Percentiles rank a stretch among this genome's conserved stretches.
phyloP scores from a whole-genome alignment of 2,113 vertebrate species.

The Tringa solitaria region DNA sequence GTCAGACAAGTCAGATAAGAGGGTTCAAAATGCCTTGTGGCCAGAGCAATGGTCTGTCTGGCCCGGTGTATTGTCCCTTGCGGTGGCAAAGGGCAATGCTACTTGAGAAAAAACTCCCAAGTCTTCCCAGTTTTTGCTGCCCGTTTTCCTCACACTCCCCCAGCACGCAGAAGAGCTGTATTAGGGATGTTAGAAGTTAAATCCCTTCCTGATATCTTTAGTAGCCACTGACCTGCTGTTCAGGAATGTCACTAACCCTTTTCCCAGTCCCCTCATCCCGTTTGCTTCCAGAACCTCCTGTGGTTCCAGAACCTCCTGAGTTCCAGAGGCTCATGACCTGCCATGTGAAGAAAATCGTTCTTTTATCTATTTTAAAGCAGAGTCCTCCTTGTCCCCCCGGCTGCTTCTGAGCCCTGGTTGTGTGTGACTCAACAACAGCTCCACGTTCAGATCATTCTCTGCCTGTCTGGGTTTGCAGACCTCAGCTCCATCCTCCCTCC shows the following conservation, averaged over 20 bases:
- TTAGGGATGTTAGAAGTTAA: not conserved
- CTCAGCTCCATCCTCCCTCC: not conserved
- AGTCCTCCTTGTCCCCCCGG: not conserved
- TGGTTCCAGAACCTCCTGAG: too few relatives aligned
- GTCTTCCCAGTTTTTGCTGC: not conserved
- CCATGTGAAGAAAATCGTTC: not conserved
- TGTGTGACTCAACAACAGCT: not conserved
- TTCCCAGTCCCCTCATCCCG: not conserved
- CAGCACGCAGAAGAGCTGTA: not conserved
- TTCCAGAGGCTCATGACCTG: not conserved
- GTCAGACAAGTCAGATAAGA: too few relatives aligned
- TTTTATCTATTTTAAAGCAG: not conserved
- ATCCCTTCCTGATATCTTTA: not conserved
- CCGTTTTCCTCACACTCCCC: not conserved
- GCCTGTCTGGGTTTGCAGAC: not conserved
- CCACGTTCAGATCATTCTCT: not conserved
- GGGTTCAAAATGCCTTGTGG: not conserved
- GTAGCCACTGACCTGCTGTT: not conserved
- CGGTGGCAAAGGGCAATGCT: not conserved
- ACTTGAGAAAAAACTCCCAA: not conserved
- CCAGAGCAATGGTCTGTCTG: too few relatives aligned
- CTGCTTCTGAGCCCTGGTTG: not conserved
- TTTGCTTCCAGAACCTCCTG: not conserved
- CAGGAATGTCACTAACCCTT: not conserved
- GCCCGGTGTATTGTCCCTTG: too few relatives aligned